Conservation (phyloP, 2,888 invertebrate genomes). For the Scelioninae gen. 1 region DNA sequence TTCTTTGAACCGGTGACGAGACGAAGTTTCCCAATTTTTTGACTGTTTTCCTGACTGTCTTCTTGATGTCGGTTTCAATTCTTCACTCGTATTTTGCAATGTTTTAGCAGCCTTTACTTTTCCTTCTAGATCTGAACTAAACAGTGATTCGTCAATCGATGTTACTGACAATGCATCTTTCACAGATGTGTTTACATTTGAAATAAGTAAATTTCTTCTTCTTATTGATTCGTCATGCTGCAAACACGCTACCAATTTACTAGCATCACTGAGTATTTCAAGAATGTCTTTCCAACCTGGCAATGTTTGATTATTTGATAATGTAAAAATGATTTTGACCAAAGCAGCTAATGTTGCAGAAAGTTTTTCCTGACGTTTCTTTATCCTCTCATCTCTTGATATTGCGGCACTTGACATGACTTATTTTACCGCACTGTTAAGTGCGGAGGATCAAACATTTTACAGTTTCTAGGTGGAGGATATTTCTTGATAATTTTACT, state of each 20-base stretch:
- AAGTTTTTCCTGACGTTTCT: conserved; percentile 23
- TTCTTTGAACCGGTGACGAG: conserved; percentile 9
- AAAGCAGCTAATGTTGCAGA: conserved; percentile 7
- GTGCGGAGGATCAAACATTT: conserved; percentile 33
- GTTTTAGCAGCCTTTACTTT: conserved; percentile 42
- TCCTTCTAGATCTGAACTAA: conserved; percentile 54
- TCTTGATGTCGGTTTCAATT: conserved; percentile 21
- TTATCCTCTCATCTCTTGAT: conserved; percentile 19
- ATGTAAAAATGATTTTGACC: background rate
- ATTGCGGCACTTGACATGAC: conserved; percentile 5
- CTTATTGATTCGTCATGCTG: conserved; percentile 63
- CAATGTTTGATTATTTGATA: background rate
- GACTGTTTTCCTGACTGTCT: background rate
- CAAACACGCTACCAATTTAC: conserved; percentile 55
- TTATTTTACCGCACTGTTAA: conserved; percentile 9
- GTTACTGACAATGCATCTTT: conserved; percentile 42
- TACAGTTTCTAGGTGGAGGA: conserved; percentile 30
- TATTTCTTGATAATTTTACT: conserved; percentile 38
- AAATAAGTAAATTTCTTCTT: conserved; percentile 51
- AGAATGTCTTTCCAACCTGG: conserved; percentile 20
- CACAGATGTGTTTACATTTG: conserved; percentile 33
- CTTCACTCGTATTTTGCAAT: conserved; percentile 23
- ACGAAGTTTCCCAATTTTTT: conserved; percentile 63
- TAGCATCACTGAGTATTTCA: conserved; percentile 12
- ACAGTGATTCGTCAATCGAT: conserved; percentile 43